Evolutionary conservation across 2,797 vertebrate genomes (phyloP), one percentile per base, ranked within the genome.

Genomic region (Glossophaga mutica): DNA sequence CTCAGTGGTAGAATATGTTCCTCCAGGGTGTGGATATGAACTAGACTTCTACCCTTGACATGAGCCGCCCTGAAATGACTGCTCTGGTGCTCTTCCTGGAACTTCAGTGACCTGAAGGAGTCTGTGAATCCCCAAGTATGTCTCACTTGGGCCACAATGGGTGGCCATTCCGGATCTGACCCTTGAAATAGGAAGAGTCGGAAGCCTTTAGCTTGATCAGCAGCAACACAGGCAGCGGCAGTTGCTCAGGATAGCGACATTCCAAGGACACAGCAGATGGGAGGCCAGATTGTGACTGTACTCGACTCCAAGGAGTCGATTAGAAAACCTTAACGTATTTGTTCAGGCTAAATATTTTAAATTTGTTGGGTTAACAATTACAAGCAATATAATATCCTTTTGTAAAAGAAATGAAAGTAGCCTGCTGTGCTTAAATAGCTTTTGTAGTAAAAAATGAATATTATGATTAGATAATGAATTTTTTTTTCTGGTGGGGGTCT

Each of bases 261-360:
- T 93, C 94, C 67, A 89, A 76, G 76, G 77, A 71, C 57, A n/a
- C 82, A 50, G 70, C 92, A 97, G 94, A 96, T 92, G 94, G 97
- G 71, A 78, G 59, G 50, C 70, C 90, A 94, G 88, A 77, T 55
- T 89, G 96, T 46, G 82, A 57, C 26, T 62, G 4, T 48, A 16
- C 37, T 12, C 68, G n/a, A 78, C 57, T 59, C 96, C 78, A n/a
- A 91, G 78, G 90, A 94, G 50, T 93, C 26, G 76, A 82, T 82
- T 77, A 83, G 90, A 37, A 94, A 91, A 70, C 94, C 91, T n/a
- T 32, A 59, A 76, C 84, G 37, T 71, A 50, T 90, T 92, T 87
- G 91, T 87, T 81, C 79, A 42, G 85, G 70, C 79, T 92, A 90
- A 94, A 89, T 94, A 93, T 92, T 91, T 95, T 81, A 83, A 89